These are phyloP conservation scores for Scolopax mira DNA, from an alignment of 2,113 vertebrate genomes.

Conservation along the genomic window DNA sequence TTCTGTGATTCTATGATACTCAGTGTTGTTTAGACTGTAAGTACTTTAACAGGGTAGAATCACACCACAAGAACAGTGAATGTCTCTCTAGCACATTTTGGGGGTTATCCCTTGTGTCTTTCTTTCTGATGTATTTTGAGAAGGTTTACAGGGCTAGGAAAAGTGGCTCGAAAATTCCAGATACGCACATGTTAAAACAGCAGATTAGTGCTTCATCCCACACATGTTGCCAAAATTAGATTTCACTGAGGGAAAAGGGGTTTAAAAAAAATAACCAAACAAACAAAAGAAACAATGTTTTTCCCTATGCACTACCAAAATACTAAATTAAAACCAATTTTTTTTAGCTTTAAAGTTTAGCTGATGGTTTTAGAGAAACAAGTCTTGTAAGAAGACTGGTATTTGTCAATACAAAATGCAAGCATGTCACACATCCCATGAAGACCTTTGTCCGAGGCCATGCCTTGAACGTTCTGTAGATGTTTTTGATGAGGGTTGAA, in stretches of 20 bases:
- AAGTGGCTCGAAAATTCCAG: constrained; percentile 23
- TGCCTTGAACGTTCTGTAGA: not conserved
- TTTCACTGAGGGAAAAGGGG: not conserved
- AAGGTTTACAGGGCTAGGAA: not conserved
- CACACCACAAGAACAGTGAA: not conserved
- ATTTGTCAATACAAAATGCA: not conserved
- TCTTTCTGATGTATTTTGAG: not conserved
- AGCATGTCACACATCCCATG: not conserved
- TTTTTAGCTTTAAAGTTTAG: not conserved
- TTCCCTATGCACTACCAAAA: not conserved
- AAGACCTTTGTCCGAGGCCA: not conserved
- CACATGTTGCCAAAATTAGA: constrained; percentile 7
- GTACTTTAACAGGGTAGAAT: not conserved
- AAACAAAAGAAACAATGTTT: not conserved
- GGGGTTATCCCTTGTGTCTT: not conserved
- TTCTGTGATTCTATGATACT: not conserved
- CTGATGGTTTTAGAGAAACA: not conserved
- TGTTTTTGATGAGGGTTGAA: not conserved
- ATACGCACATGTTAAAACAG: not conserved
- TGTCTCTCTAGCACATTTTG: not conserved
- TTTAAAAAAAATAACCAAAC: not conserved
- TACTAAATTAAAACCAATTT: not conserved
- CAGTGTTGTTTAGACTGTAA: not conserved
- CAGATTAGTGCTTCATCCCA: not conserved
- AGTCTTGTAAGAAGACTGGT: not conserved